Evolutionary conservation across 2,113 vertebrate species (phyloP).

Genomic region (Clarias magur): DNA sequence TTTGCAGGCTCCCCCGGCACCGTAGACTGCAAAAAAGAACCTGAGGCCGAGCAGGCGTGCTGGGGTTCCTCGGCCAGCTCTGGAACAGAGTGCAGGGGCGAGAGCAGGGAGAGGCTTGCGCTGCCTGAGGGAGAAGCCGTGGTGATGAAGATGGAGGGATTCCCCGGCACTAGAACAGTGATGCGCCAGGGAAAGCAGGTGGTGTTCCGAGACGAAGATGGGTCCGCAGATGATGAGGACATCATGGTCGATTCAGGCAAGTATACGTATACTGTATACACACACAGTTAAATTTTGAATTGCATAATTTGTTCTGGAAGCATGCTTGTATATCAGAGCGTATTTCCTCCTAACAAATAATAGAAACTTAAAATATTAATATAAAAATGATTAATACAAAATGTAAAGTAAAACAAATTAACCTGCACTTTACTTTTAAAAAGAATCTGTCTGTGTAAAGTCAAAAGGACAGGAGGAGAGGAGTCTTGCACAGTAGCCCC

Average conservation of each 20-base stretch:
- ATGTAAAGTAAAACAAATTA: too few species aligned
- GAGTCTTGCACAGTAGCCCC: too few species aligned
- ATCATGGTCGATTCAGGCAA: slow-evolving; percentile 98
- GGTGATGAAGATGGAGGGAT: slow-evolving; percentile 69
- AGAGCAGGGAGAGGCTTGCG: slow-evolving; percentile 54
- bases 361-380: too few species aligned
- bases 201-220: slow-evolving; percentile 93
- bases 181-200: slow-evolving; percentile 97
- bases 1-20: slow-evolving; percentile 22
- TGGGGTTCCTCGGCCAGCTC: slow-evolving; percentile 56
- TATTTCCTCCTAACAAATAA: too few species aligned
- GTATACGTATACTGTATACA: slow-evolving; percentile 28
- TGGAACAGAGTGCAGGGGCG: slow-evolving; percentile 6
- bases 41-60: slow-evolving; percentile 53
- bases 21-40: slow-evolving; percentile 66
- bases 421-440: too few species aligned
- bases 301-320: too few species aligned
- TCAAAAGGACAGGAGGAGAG: too few species aligned
- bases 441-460: too few species aligned
- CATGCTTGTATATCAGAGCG: too few species aligned
- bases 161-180: slow-evolving; percentile 84
- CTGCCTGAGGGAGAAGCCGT: slow-evolving; percentile 67
- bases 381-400: too few species aligned
- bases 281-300: too few species aligned
- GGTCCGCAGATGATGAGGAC: slow-evolving; percentile 91